Evolutionary conservation across 1,140 invertebrate species (phyloP), one percentile per base, ranked within the genome.

Genomic region (Ceratina calcarata): DNA sequence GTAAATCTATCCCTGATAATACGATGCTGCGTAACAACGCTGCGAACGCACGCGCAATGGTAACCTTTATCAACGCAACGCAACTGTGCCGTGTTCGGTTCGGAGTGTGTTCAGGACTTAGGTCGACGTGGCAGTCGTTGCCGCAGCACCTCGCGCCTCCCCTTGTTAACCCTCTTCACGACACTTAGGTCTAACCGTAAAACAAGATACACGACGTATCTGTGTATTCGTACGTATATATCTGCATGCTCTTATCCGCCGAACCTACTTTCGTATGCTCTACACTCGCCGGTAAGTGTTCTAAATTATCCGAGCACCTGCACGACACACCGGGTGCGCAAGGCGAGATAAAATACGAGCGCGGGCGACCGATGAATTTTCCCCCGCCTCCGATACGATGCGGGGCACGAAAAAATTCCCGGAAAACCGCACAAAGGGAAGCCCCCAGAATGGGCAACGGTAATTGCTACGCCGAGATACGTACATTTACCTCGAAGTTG

Each of bases 121-220:
- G 51, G 58, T 45, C 10, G 55, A 13, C 55, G 55, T 10, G 16
- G 22, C 3, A 24, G 57, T 58, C 69, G 65, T 53, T 32, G 10
- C 20, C 49, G 32, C 80, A 45, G 32, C 75, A 67, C 67, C 81
- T 67, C 62, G 65, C 20, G 61, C 51, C 27, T 32, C 27, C 20
- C 61, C 77, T 74, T 82, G 75, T 78, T 77, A 53, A 75, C 73
- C 69, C 79, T 83, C 74, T 71, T 87, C 78, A 60, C 69, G 79
- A 89, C 85, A 82, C 85, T 89, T 88, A 78, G 81, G 81, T 82
- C 86, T 84, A 87, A 88, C 85, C 87, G 81, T 88, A 89, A 87
- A 82, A 85, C 81, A 86, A 80, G 85, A 70, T 70, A 72, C 66
- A 70, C 72, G 71, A 76, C 74, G 80, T 72, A 45, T 45, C 37